Base-by-base conservation (phyloP, 2,797 vertebrate species). In the Lacerta agilis region DNA sequence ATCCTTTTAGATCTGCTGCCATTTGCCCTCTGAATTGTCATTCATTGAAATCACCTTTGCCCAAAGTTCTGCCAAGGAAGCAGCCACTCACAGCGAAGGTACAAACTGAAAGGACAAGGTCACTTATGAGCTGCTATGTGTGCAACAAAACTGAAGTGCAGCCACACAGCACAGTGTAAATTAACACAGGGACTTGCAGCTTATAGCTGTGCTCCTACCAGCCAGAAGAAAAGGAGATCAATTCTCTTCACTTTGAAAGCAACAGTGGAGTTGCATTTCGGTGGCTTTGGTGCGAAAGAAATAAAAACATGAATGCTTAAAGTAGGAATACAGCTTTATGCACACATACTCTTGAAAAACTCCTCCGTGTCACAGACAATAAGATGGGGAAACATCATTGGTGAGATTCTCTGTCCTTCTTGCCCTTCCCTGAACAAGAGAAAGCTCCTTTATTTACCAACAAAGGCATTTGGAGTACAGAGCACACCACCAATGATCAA, bases 211-310 rank as follows among this genome's bases (percentile, higher is more conserved):
- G 17, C 23, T 64, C 29, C 29, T 72, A 79, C 3, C 45, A 49
- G n/a, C n/a, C 17, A 73, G 61, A 73, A 85, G 43, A 85, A 73
- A 49, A 29, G 13, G 29, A 85, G 67, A 73, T 79, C 43, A 64
- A 36, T 72, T 79, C 23, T 33, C 49, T 88, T 88, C 33, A 78
- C 25, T 83, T 75, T 88, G 38, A 79, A 69, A 73, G 75, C 66
- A 67, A 66, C 13, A 49, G 27, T 2, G 23, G n/a, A 69, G 45
- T 67, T 64, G 29, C 73, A 80, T 76, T 55, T 75, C 43, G 20
- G 55, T 76, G 85, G 45, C 36, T 73, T 73, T 61, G 36, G 4
- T 45, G 33, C 64, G 18, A 64, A 72, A 87, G 61, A 75, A 76
- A 66, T 29, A 11, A 41, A 76, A 72, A 76, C 5, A 20, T n/a